Percentiles rank a stretch among this genome's conserved stretches.
Conservation (phyloP, 1,140 invertebrate species). For the Aphidius gifuensis region DNA sequence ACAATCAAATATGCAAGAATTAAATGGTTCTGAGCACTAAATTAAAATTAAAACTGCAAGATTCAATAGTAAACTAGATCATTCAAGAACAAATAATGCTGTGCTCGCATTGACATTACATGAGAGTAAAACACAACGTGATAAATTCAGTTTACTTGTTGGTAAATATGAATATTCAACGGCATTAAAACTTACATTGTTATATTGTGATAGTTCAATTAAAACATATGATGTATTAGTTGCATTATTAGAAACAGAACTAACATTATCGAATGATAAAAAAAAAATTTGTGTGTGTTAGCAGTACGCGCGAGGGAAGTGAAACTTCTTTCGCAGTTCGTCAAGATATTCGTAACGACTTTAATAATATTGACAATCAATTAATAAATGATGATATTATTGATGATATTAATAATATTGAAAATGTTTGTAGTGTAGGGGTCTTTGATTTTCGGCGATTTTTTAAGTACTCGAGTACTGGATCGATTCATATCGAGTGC, state of each 20-base stretch:
- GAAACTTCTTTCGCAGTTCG: too few species aligned
- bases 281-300: too few species aligned
- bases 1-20: slow-evolving; percentile 46
- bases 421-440: too few species aligned
- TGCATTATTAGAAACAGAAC: slow-evolving; percentile 70
- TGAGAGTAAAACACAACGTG: slow-evolving; percentile 72
- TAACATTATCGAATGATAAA: slow-evolving; percentile 52
- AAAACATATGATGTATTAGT: slow-evolving; percentile 77
- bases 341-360: too few species aligned
- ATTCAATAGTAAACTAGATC: slow-evolving; percentile 66
- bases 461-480: too few species aligned
- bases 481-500: too few species aligned
- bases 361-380: too few species aligned
- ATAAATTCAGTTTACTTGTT: slow-evolving; percentile 69
- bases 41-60: slow-evolving; percentile 69
- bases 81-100: slow-evolving; percentile 71
- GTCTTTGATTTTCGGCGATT: too few species aligned
- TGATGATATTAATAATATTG: too few species aligned
- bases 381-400: too few species aligned
- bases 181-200: slow-evolving; percentile 68
- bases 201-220: slow-evolving; percentile 70
- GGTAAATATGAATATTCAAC: slow-evolving; percentile 79
- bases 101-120: slow-evolving; percentile 68
- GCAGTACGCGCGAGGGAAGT: too few species aligned
- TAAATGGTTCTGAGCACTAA: slow-evolving; percentile 54